phyloP scores from a whole-genome alignment of 2,113 vertebrate genomes.

The Hucho hucho region DNA sequence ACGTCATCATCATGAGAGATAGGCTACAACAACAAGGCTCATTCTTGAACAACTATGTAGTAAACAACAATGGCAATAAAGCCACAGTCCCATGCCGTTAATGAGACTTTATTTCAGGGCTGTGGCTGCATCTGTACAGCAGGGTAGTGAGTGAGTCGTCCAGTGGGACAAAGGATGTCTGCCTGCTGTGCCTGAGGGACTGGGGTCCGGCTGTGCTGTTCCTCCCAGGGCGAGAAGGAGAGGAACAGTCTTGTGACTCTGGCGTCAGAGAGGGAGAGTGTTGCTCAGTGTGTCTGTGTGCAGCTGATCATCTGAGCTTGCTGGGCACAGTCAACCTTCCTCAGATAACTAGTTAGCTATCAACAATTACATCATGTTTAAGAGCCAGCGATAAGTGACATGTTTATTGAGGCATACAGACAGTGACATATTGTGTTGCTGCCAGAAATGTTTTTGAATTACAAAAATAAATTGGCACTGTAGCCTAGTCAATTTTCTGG shows the following conservation, averaged over 20 bases:
- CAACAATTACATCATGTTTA: constrained; percentile 2
- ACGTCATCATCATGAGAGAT: constrained; percentile 33
- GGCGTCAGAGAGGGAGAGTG: constrained; percentile 55
- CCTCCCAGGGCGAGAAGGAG: constrained; percentile 56
- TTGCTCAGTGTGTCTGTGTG: constrained; percentile 64
- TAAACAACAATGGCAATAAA: constrained; percentile 62
- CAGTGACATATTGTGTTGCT: neutral
- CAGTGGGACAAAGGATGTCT: constrained; percentile 67
- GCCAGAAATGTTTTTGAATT: too few species aligned
- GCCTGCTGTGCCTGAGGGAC: constrained; percentile 43
- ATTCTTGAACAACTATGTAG: constrained; percentile 50
- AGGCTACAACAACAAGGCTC: constrained; percentile 50
- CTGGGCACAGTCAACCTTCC: constrained; percentile 51
- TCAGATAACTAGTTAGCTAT: constrained; percentile 45
- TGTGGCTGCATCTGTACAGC: constrained; percentile 53
- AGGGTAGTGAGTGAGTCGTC: constrained; percentile 55
- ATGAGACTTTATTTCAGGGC: constrained; percentile 62
- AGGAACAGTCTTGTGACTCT: constrained; percentile 76
- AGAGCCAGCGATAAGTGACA: neutral
- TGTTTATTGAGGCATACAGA: neutral
- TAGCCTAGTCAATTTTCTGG: neutral
- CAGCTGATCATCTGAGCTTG: constrained; percentile 74
- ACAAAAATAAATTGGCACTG: neutral
- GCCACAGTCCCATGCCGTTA: constrained; percentile 58
- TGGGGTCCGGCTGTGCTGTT: constrained; percentile 55